Percentiles rank a stretch among this genome's conserved stretches.
Evolutionary conservation across 2,113 vertebrate species (phyloP).

Genomic region (Pao palembangensis): DNA sequence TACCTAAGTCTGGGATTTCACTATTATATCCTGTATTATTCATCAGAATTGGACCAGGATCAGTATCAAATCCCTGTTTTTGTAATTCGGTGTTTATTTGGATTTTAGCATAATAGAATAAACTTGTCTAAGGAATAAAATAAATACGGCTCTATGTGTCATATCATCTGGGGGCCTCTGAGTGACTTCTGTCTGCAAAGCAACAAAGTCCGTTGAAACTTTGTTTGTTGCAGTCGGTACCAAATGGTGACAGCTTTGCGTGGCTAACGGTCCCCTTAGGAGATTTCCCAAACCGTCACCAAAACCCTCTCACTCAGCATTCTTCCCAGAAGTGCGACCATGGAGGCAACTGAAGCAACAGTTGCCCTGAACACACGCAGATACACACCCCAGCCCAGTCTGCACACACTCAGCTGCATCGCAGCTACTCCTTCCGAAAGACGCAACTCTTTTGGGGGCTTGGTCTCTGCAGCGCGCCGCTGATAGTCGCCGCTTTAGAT

Average conservation of each 20-base stretch:
- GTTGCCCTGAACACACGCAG: too few species aligned
- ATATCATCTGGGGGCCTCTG: too few species aligned
- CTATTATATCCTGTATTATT: too few species aligned
- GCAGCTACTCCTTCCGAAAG: constrained; percentile 11
- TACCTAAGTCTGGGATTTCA: background rate
- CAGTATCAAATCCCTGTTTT: too few species aligned
- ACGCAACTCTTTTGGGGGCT: constrained; percentile 25
- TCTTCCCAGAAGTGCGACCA: background rate
- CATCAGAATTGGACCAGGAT: too few species aligned
- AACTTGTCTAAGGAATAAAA: too few species aligned
- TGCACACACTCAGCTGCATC: too few species aligned
- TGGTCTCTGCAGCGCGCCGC: background rate
- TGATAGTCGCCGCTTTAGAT: constrained; percentile 33
- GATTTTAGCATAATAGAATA: too few species aligned
- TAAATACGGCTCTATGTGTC: too few species aligned
- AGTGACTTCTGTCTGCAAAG: background rate
- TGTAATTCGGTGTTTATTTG: too few species aligned
- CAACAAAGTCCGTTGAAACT: background rate
- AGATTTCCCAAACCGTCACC: constrained; percentile 14
- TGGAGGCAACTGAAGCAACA: too few species aligned
- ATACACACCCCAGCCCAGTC: too few species aligned
- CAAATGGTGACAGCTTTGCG: background rate
- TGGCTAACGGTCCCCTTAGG: background rate
- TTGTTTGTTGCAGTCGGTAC: background rate
- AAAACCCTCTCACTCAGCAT: constrained; percentile 19